Percentiles rank a stretch among this genome's conserved stretches.
phyloP scores from a whole-genome alignment of 1,140 invertebrate species.

The Plutomurus gul region DNA sequence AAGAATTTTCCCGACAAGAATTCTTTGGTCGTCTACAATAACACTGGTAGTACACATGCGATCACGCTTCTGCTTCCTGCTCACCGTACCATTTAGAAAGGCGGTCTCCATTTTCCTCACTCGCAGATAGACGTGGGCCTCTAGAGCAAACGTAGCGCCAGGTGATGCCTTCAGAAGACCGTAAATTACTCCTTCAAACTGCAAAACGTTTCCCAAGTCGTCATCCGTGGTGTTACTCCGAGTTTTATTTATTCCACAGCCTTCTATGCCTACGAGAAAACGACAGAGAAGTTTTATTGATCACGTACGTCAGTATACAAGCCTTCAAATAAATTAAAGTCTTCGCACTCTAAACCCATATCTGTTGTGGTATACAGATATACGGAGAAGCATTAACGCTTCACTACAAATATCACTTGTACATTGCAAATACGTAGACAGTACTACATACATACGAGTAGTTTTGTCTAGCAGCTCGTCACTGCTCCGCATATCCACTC shows the following conservation, averaged over 20 bases:
- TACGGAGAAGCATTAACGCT: too few species aligned
- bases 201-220: not conserved
- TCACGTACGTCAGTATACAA: too few species aligned
- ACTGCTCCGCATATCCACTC: too few species aligned
- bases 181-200: conserved; percentile 36
- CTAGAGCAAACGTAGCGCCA: conserved; percentile 30
- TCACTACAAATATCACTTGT: too few species aligned
- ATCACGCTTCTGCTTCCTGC: not conserved
- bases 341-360: too few species aligned
- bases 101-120: not conserved
- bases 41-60: not conserved
- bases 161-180: conserved; percentile 30
- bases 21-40: not conserved
- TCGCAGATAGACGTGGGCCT: conserved; percentile 18
- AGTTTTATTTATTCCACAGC: not conserved
- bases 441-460: too few species aligned
- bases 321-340: too few species aligned
- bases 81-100: not conserved
- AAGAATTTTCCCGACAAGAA: not conserved
- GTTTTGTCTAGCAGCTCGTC: too few species aligned
- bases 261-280: too few species aligned
- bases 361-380: too few species aligned
- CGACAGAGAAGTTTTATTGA: too few species aligned
- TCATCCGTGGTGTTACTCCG: not conserved
- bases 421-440: too few species aligned